phyloP scores from a whole-genome alignment of 2,888 invertebrate genomes.

The Pammene aurita region DNA sequence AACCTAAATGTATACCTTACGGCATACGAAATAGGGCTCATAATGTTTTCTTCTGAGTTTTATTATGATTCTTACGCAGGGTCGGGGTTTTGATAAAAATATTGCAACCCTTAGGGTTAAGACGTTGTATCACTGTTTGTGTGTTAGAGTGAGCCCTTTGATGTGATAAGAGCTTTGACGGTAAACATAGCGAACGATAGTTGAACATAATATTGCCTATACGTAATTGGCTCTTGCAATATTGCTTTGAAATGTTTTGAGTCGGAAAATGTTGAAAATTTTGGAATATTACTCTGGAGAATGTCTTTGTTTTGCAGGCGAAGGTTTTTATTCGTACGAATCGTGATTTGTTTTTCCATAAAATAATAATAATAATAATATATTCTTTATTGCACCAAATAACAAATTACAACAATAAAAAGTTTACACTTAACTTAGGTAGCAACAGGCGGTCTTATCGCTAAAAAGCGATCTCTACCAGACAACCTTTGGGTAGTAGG shows the following conservation, averaged over 20 bases:
- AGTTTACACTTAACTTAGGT: too few species aligned
- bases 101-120: slow-evolving; percentile 40
- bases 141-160: slow-evolving; percentile 39
- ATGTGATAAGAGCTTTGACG: slow-evolving; percentile 39
- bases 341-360: slow-evolving; percentile 1
- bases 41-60: slow-evolving; percentile 15
- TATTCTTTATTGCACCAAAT: too few species aligned
- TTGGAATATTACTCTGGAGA: neutral
- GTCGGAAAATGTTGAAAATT: slow-evolving; percentile 5
- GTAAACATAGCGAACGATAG: slow-evolving; percentile 44
- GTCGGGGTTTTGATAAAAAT: slow-evolving; percentile 41
- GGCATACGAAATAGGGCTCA: neutral
- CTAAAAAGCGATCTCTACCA: too few species aligned
- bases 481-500: too few species aligned
- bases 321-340: neutral
- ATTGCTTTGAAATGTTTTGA: slow-evolving; percentile 17
- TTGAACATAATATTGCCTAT: slow-evolving; percentile 42
- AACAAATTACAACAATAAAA: too few species aligned
- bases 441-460: too few species aligned
- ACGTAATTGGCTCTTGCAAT: slow-evolving; percentile 33
- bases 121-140: slow-evolving; percentile 40
- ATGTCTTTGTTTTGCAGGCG: neutral
- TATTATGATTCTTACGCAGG: slow-evolving; percentile 41
- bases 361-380: neutral
- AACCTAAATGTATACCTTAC: neutral